A percentile compares a stretch with the other conserved stretches of the same genome.
These are phyloP conservation scores for Tricholauxania praeusta DNA, from an alignment of 2,888 invertebrate species.

Conservation along the genomic window DNA sequence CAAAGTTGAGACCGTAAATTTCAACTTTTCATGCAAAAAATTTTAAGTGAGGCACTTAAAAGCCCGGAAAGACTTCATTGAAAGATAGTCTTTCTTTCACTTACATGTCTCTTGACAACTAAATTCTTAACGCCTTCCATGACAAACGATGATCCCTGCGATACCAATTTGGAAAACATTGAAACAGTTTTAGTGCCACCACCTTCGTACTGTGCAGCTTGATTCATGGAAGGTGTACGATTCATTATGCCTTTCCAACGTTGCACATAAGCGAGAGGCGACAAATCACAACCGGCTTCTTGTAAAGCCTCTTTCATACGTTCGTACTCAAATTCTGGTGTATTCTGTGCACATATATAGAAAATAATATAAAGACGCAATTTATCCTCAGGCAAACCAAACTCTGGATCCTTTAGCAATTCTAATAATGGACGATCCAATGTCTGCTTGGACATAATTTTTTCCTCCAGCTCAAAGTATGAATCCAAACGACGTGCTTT, in stretches of 20 bases:
- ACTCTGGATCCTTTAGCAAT: slow-evolving; percentile 85
- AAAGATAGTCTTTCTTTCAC: slow-evolving; percentile 57
- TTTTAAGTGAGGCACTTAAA: too few relatives aligned
- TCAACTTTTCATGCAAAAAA: too few relatives aligned
- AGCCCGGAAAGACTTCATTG: too few relatives aligned
- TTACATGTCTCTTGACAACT: slow-evolving; percentile 96
- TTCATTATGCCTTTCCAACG: slow-evolving; percentile 79
- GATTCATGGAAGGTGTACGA: slow-evolving; percentile 66
- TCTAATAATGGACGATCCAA: slow-evolving; percentile 89
- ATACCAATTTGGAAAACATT: slow-evolving; percentile 98
- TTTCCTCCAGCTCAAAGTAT: slow-evolving; percentile 98
- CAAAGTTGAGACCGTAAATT: too few relatives aligned
- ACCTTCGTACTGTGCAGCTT: slow-evolving; percentile 87
- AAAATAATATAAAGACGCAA: slow-evolving; percentile 92
- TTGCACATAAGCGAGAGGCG: slow-evolving; percentile 88
- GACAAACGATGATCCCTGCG: slow-evolving; percentile 97
- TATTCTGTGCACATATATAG: slow-evolving; percentile 85
- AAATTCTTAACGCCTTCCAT: slow-evolving; percentile 99
- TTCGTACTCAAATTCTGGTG: slow-evolving; percentile 86
- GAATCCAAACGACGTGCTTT: slow-evolving; percentile 93
- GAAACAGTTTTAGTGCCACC: slow-evolving; percentile 96
- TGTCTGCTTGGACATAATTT: slow-evolving; percentile 90
- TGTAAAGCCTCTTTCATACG: slow-evolving; percentile 84
- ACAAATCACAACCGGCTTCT: slow-evolving; percentile 87
- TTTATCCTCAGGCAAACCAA: slow-evolving; percentile 92